Evolutionary conservation across 2,888 invertebrate species (phyloP).

Genomic region (Calliopum simillimum): DNA sequence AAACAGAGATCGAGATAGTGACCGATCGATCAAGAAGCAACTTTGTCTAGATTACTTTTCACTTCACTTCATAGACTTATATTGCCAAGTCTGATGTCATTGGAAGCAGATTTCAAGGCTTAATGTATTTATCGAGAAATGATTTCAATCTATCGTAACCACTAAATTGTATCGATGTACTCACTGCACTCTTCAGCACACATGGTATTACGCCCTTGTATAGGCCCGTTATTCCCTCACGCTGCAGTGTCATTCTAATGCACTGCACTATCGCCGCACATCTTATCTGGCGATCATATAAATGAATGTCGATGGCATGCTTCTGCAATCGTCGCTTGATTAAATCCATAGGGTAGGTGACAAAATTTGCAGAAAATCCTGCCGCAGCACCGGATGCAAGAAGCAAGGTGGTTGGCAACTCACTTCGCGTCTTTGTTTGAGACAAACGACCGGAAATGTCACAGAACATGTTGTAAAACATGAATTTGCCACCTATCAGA

Average conservation of each 20-base stretch:
- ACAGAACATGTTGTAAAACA: slow-evolving; percentile 35
- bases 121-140: too few species aligned
- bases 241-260: neutral
- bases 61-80: too few species aligned
- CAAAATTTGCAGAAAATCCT: slow-evolving; percentile 21
- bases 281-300: neutral
- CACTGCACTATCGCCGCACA: slow-evolving; percentile 21
- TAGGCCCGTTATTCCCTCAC: slow-evolving; percentile 26
- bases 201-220: slow-evolving; percentile 35
- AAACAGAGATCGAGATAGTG: too few species aligned
- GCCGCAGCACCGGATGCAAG: slow-evolving; percentile 25
- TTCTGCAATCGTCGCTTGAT: slow-evolving; percentile 35
- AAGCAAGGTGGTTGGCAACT: slow-evolving; percentile 20
- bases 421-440: neutral
- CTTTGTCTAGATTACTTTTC: too few species aligned
- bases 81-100: too few species aligned
- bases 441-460: neutral
- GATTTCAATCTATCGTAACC: slow-evolving; percentile 28
- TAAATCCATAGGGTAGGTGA: slow-evolving; percentile 34
- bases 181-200: slow-evolving; percentile 27
- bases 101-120: too few species aligned
- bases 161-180: slow-evolving; percentile 33
- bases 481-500: slow-evolving; percentile 30
- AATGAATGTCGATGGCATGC: neutral
- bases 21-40: too few species aligned